Evolutionary conservation across 2,797 vertebrate genomes (phyloP), one percentile per base, ranked within the genome.

Genomic region (Tarsius wallacei): DNA sequence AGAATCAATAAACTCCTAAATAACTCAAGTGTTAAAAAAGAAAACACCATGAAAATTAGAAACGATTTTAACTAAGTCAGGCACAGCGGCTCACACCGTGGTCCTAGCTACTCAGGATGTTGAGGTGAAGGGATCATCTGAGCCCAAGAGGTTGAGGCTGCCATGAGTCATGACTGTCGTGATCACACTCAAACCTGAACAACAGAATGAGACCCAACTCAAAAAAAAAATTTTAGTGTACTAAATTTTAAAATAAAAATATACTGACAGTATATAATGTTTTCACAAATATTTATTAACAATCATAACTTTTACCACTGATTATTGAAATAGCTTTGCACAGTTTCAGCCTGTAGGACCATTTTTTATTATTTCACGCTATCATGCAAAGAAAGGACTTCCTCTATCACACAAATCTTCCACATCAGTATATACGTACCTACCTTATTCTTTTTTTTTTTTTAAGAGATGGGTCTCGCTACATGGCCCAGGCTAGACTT

Each of bases 41-140:
- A 91, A 86, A 86, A 85, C 17, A 47, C 9, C 78, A 83, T 42
- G 12, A 83, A 83, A 94, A 76, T 66, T 59, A 76, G 49, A 83
- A 83, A 82, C 49, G 74, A 90, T 57, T 66, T 74, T 33, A 83
- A 55, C 24, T 64, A 28, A 10, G 61, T 26, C 24, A 5, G 61
- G 61, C 28, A 1, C 61, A 63, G 2, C 28, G 11, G 4, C 11
- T 28, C 11, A 63, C 28, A 63, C 61, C 26, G 61, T 63, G 61
- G 61, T 13, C 24, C 24, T n/a, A 70, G n/a, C 66, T 70, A 70
- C 17, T 70, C 66, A 21, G n/a, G n/a, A 36, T n/a, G n/a, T n/a
- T 36, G n/a, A 70, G 17, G n/a, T 70, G 33, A n/a, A 4, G 33
- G 66, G 66, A 70, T 36, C 16, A 4, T n/a, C 33, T 21, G 33